phyloP scores from a whole-genome alignment of 2,113 vertebrate species.

The Zosterops hypoxanthus region DNA sequence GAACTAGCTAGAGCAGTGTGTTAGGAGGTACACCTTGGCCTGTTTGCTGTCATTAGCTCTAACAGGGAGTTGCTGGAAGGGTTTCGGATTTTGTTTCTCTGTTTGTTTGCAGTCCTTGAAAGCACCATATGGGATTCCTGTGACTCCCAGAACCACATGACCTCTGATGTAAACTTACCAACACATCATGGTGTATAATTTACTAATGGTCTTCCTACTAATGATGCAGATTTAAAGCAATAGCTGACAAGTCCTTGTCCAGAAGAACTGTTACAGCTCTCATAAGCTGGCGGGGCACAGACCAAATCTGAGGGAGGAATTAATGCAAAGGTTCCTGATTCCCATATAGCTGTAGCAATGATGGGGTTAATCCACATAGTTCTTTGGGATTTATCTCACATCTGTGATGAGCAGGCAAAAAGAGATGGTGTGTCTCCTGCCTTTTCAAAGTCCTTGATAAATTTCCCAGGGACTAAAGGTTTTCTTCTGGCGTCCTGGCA shows the following conservation, averaged over 20 bases:
- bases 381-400: background rate
- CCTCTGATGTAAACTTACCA: background rate
- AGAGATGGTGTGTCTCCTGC: background rate
- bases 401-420: background rate
- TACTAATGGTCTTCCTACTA: background rate
- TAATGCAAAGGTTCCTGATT: background rate
- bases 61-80: background rate
- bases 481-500: conserved; percentile 1
- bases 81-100: background rate
- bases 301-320: background rate
- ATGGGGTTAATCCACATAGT: background rate
- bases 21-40: background rate
- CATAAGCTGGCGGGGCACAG: background rate
- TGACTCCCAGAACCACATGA: background rate
- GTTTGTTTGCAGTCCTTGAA: background rate
- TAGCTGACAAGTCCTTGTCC: background rate
- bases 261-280: background rate
- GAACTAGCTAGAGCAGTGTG: background rate
- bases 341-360: background rate
- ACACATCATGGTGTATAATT: background rate
- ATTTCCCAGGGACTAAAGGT: background rate
- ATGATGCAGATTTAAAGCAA: background rate
- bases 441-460: background rate
- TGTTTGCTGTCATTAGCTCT: background rate
- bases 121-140: fast-evolving